These are phyloP conservation scores for Nerophis lumbriciformis DNA, from an alignment of 2,113 vertebrate genomes.

Conservation along the genomic window DNA sequence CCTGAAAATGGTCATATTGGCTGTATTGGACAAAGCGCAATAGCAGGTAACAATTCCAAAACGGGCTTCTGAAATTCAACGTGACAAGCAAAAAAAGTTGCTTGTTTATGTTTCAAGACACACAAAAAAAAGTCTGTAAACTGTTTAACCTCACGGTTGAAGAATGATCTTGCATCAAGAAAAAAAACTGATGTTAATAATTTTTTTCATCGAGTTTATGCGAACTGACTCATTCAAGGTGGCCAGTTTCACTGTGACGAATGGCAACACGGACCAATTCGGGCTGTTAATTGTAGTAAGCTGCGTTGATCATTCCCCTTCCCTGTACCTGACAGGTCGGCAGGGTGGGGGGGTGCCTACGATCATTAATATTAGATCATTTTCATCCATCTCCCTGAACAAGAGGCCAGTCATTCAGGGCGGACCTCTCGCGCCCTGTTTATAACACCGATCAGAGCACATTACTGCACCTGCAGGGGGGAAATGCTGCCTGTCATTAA, in stretches of 20 bases:
- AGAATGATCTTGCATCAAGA: not conserved
- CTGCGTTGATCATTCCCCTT: constrained; percentile 68
- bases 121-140: too few relatives aligned
- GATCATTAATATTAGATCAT: constrained; percentile 68
- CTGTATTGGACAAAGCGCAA: too few relatives aligned
- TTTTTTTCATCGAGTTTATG: not conserved
- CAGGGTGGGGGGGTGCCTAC: constrained; percentile 40
- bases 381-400: constrained; percentile 66
- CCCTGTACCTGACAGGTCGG: constrained; percentile 55
- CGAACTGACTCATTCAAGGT: too few relatives aligned
- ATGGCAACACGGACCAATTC: constrained; percentile 48
- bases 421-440: constrained; percentile 60
- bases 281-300: constrained; percentile 72
- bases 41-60: too few relatives aligned
- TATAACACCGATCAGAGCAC: constrained; percentile 59
- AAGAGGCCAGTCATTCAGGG: constrained; percentile 56
- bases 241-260: constrained; percentile 59
- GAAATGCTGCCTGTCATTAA: constrained; percentile 54
- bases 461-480: constrained; percentile 62
- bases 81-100: too few relatives aligned
- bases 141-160: not conserved
- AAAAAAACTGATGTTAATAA: not conserved
- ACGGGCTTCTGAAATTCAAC: too few relatives aligned
- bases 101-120: too few relatives aligned
- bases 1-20: too few relatives aligned